A percentile compares a stretch with the other conserved stretches of the same genome.
phyloP scores from a whole-genome alignment of 2,797 vertebrate genomes.

The Spheniscus humboldti region DNA sequence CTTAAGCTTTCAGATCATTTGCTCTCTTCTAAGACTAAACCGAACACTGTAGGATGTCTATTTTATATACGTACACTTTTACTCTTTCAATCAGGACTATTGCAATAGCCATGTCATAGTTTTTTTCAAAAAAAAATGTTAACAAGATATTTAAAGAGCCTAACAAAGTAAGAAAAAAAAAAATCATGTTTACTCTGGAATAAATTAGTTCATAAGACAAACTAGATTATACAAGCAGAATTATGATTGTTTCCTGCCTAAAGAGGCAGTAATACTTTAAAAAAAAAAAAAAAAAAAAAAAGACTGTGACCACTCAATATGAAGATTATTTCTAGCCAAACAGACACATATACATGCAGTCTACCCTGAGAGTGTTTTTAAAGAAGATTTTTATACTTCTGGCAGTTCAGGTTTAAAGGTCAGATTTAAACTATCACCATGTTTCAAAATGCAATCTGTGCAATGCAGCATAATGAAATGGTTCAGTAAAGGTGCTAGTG shows the following conservation, averaged over 20 bases:
- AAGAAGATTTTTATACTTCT: slow-evolving; percentile 76
- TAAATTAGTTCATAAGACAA: background rate
- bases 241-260: background rate
- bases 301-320: slow-evolving; percentile 51
- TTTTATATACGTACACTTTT: background rate
- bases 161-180: background rate
- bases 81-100: background rate
- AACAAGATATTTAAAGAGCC: background rate
- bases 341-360: slow-evolving; percentile 51
- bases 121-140: background rate
- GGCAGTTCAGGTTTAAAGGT: slow-evolving; percentile 82
- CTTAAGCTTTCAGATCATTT: background rate
- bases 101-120: background rate
- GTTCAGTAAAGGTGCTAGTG: slow-evolving; percentile 83
- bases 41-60: background rate
- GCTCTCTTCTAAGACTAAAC: background rate
- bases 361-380: slow-evolving; percentile 62
- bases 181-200: background rate
- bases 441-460: slow-evolving; percentile 83
- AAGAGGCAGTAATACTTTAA: background rate
- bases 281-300: background rate
- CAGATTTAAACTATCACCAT: slow-evolving; percentile 82
- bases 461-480: slow-evolving; percentile 83
- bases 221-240: background rate
- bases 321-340: slow-evolving; percentile 72